phyloP scores from a whole-genome alignment of 2,797 vertebrate species.

The Aratinga solstitialis region DNA sequence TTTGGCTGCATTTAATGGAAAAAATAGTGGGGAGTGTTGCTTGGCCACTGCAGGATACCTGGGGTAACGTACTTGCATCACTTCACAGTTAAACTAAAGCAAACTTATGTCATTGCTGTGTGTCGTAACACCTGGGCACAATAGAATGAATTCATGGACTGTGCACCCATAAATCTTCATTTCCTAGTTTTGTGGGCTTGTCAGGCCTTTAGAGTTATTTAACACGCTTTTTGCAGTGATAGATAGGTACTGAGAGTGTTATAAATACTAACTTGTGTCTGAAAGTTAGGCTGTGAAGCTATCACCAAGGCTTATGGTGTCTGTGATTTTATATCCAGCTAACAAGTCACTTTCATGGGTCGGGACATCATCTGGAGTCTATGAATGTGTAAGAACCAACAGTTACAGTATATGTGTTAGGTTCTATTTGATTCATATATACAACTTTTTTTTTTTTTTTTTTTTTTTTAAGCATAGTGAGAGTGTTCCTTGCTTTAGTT shows the following conservation, averaged over 20 bases:
- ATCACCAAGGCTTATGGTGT: constrained; percentile 64
- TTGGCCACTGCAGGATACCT: not conserved
- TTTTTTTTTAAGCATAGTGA: not conserved
- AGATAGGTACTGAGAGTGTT: constrained; percentile 45
- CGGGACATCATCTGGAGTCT: constrained; percentile 64
- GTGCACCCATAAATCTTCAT: constrained; percentile 36
- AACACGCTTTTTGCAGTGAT: constrained; percentile 57
- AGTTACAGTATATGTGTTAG: constrained; percentile 31
- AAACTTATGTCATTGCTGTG: not conserved
- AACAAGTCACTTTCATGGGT: constrained; percentile 35
- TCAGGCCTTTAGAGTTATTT: constrained; percentile 58
- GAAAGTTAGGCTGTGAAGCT: constrained; percentile 70
- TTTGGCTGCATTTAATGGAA: not conserved
- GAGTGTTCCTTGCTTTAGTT: constrained; percentile 36
- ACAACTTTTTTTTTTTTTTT: not conserved
- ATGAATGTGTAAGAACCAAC: constrained; percentile 47
- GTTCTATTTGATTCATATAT: constrained; percentile 18
- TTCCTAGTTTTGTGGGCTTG: constrained; percentile 47
- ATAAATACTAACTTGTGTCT: constrained; percentile 68
- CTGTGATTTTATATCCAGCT: constrained; percentile 66
- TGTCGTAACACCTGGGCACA: constrained; percentile 18
- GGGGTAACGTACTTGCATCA: not conserved
- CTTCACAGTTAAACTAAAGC: constrained; percentile 21
- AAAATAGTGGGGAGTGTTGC: not conserved
- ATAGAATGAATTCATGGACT: constrained; percentile 35